phyloP scores from a whole-genome alignment of 2,797 vertebrate species.

The Synaphobranchus kaupii region DNA sequence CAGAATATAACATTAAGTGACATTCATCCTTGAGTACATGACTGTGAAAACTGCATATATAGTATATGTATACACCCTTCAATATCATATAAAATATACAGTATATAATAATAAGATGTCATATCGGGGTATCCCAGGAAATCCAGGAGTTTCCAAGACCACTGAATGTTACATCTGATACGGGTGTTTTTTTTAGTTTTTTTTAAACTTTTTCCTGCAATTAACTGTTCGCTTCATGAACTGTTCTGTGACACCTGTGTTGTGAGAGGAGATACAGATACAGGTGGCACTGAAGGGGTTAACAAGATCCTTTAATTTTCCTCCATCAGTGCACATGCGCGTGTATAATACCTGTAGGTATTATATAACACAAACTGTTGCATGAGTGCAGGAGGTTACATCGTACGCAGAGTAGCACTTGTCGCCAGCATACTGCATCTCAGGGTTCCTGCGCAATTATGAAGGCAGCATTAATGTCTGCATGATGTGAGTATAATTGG shows the following conservation, averaged over 20 bases:
- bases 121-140: too few relatives aligned
- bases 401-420: not conserved
- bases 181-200: too few relatives aligned
- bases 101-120: too few relatives aligned
- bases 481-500: not conserved
- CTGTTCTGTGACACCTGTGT: not conserved
- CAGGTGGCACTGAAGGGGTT: not conserved
- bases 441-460: not conserved
- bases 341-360: not conserved
- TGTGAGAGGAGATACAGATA: not conserved
- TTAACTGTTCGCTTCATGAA: not conserved
- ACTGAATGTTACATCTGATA: too few relatives aligned
- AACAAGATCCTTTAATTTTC: not conserved
- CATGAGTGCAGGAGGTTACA: not conserved
- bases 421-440: not conserved
- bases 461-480: not conserved
- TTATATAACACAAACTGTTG: not conserved
- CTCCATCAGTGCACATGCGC: not conserved
- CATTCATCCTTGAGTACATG: too few relatives aligned
- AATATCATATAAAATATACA: too few relatives aligned
- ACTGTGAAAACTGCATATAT: too few relatives aligned
- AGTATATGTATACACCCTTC: too few relatives aligned
- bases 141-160: too few relatives aligned
- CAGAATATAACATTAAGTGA: too few relatives aligned
- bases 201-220: not conserved